phyloP scores from a whole-genome alignment of 2,888 invertebrate species.

The Shargacucullia verbasci region DNA sequence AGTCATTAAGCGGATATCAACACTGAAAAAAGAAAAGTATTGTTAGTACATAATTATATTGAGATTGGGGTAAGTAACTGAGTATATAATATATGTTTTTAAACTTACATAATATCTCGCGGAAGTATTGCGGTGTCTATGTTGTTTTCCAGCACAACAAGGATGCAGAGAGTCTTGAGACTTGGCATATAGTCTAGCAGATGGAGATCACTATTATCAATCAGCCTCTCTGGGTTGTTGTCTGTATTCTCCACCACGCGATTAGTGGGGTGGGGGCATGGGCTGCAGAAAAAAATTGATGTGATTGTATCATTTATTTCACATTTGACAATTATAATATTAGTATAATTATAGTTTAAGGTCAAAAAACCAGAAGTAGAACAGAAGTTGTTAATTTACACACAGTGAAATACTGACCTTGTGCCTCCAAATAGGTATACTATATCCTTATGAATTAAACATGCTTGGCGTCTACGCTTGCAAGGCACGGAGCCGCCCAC shows the following conservation, averaged over 20 bases:
- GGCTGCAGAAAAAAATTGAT: constrained; percentile 59
- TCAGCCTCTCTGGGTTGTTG: constrained; percentile 85
- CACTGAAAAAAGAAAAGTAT: constrained; percentile 76
- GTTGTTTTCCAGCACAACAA: constrained; percentile 90
- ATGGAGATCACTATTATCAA: constrained; percentile 95
- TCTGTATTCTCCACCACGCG: constrained; percentile 64
- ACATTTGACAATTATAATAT: not conserved
- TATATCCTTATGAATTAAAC: constrained; percentile 92
- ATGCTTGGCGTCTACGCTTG: constrained; percentile 93
- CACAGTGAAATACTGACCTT: constrained; percentile 87
- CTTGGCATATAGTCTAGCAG: constrained; percentile 94
- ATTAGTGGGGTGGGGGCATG: constrained; percentile 60
- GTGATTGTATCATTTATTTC: constrained; percentile 3
- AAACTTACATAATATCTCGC: constrained; percentile 89
- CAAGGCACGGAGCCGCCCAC: constrained; percentile 90
- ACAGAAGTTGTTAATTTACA: constrained; percentile 3
- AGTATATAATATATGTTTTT: not conserved
- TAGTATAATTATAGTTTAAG: no score
- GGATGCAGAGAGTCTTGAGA: constrained; percentile 92
- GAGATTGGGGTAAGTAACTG: not conserved
- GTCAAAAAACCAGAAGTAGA: constrained; percentile 39
- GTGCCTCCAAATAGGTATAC: constrained; percentile 97
- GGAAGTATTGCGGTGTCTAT: constrained; percentile 91
- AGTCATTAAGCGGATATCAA: constrained; percentile 92
- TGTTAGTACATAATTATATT: not conserved